Conservation (phyloP, 2,113 vertebrate species). For the Cettia cetti region DNA sequence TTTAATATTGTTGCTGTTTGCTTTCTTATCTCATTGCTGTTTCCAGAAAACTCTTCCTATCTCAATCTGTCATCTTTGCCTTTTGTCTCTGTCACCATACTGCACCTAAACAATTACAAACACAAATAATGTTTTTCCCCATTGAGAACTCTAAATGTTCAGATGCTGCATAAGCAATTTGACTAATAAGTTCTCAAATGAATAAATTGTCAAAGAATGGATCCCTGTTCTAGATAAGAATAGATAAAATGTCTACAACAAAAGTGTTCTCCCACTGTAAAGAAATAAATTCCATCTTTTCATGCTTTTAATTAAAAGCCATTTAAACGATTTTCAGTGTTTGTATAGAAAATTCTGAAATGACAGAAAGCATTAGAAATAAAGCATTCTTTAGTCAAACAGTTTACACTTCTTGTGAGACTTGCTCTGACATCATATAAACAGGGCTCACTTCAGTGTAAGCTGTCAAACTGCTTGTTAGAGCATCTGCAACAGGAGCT, state of each 20-base stretch:
- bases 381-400: constrained; percentile 10
- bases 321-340: not conserved
- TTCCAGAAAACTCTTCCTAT: not conserved
- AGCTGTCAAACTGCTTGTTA: not conserved
- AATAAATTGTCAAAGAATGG: not conserved
- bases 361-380: constrained; percentile 12
- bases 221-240: not conserved
- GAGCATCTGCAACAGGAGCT: not conserved
- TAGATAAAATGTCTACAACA: not conserved
- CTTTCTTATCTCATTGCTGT: not conserved
- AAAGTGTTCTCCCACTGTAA: not conserved
- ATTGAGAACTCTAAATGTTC: not conserved
- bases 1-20: not conserved
- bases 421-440: constrained; percentile 4
- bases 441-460: not conserved
- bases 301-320: not conserved
- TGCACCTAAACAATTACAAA: not conserved
- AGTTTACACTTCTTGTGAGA: not conserved
- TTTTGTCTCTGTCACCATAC: not conserved
- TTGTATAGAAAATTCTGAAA: constrained; percentile 38
- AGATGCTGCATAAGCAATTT: not conserved
- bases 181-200: not conserved
- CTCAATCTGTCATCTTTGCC: not conserved
- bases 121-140: not conserved
- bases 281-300: not conserved